Percentiles rank a stretch among this genome's conserved stretches.
These are phyloP conservation scores for Drosophila varians DNA, from an alignment of 1,140 invertebrate species.

Conservation along the genomic window DNA sequence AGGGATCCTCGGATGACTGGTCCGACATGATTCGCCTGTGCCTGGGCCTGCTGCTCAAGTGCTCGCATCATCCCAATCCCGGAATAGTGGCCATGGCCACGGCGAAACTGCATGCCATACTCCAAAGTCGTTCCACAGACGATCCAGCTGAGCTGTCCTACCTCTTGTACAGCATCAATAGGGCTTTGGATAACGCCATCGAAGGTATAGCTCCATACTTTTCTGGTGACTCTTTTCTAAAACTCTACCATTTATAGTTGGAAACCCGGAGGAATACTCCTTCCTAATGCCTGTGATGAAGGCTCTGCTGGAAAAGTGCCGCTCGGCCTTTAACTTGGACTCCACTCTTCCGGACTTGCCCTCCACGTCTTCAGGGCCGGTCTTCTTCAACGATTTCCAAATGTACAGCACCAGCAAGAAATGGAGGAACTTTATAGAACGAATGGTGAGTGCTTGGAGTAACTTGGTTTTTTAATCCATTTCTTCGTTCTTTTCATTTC, in stretches of 20 bases:
- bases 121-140: conserved; percentile 85
- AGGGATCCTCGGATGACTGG: conserved; percentile 85
- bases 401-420: conserved; percentile 85
- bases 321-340: conserved; percentile 84
- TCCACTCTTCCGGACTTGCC: conserved; percentile 85
- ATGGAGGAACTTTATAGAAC: conserved; percentile 86
- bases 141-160: conserved; percentile 85
- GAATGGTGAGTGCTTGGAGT: conserved; percentile 84
- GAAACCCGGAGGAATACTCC: conserved; percentile 86
- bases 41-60: conserved; percentile 85
- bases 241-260: conserved; percentile 65
- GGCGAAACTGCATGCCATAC: conserved; percentile 86
- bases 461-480: neutral
- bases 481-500: neutral
- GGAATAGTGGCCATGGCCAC: conserved; percentile 86
- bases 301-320: conserved; percentile 86
- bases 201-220: conserved; percentile 70
- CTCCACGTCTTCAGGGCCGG: conserved; percentile 84
- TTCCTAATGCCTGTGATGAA: conserved; percentile 88
- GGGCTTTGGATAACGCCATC: conserved; percentile 83
- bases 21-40: conserved; percentile 85
- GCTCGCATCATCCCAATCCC: conserved; percentile 85
- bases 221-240: neutral
- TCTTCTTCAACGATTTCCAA: conserved; percentile 87
- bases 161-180: conserved; percentile 84